Conservation (phyloP, 2,113 vertebrate species). For the Oxyura jamaicensis region DNA sequence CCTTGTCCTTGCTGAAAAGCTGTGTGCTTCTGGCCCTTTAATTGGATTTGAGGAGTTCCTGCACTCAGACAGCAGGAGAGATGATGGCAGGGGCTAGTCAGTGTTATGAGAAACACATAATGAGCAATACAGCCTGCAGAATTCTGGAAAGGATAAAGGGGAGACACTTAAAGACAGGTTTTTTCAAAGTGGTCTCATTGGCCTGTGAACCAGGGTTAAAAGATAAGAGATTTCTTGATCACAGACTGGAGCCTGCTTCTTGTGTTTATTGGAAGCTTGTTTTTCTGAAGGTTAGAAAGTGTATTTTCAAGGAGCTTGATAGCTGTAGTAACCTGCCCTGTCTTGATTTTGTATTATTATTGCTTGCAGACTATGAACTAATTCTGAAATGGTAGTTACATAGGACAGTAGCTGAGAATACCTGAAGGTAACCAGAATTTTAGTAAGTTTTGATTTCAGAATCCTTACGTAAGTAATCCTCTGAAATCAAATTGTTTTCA, state of each 20-base stretch:
- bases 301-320: not conserved
- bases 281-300: constrained; percentile 21
- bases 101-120: not conserved
- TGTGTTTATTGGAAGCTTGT: constrained; percentile 11
- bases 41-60: not conserved
- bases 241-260: not conserved
- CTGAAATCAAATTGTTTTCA: not conserved
- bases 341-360: not conserved
- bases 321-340: not conserved
- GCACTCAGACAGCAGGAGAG: not conserved
- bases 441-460: not conserved
- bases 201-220: not conserved
- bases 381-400: not conserved
- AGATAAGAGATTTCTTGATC: constrained; percentile 18
- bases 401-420: not conserved
- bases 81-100: not conserved
- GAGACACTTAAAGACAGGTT: not conserved
- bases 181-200: constrained; percentile 1
- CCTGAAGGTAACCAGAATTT: not conserved
- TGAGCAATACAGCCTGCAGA: not conserved
- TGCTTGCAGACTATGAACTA: not conserved
- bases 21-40: constrained; percentile 4
- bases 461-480: not conserved
- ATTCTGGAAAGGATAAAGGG: not conserved
- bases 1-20: not conserved